phyloP scores from a whole-genome alignment of 92 coral and sea anemone genomes.

The Epizoanthus ramosus region DNA sequence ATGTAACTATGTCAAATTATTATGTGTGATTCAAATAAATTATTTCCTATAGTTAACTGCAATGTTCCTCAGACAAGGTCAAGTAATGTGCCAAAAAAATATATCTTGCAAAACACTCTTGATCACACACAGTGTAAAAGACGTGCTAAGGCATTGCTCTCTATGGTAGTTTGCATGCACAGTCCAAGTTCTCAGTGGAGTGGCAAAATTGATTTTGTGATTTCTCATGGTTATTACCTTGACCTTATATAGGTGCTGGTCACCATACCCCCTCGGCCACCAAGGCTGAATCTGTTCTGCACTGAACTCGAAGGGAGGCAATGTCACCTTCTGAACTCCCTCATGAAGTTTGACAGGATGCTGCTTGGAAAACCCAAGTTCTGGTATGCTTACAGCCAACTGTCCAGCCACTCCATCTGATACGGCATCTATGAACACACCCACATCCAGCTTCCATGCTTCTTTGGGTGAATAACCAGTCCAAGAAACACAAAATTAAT shows the following conservation, averaged over 20 bases:
- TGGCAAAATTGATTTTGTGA: too few species aligned
- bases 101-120: too few species aligned
- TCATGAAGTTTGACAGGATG: constrained; percentile 50
- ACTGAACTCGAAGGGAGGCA: constrained; percentile 69
- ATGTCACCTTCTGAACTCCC: constrained; percentile 59
- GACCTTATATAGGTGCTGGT: constrained; percentile 71
- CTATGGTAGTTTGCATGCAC: too few species aligned
- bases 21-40: too few species aligned
- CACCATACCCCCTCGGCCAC: constrained; percentile 99
- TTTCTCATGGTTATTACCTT: constrained; percentile 52
- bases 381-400: constrained; percentile 66
- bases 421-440: constrained; percentile 69
- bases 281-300: constrained; percentile 65
- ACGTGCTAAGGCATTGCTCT: too few species aligned
- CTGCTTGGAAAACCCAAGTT: constrained; percentile 50
- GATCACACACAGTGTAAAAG: too few species aligned
- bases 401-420: constrained; percentile 56
- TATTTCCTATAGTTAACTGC: too few species aligned
- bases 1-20: too few species aligned
- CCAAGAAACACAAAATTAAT: neutral
- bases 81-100: too few species aligned
- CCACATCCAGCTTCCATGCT: constrained; percentile 74
- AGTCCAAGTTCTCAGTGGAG: too few species aligned
- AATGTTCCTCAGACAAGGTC: too few species aligned
- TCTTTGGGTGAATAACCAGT: constrained; percentile 24